Base-by-base conservation (phyloP, 2,113 vertebrate species). In the Notarius lentiginosus region DNA sequence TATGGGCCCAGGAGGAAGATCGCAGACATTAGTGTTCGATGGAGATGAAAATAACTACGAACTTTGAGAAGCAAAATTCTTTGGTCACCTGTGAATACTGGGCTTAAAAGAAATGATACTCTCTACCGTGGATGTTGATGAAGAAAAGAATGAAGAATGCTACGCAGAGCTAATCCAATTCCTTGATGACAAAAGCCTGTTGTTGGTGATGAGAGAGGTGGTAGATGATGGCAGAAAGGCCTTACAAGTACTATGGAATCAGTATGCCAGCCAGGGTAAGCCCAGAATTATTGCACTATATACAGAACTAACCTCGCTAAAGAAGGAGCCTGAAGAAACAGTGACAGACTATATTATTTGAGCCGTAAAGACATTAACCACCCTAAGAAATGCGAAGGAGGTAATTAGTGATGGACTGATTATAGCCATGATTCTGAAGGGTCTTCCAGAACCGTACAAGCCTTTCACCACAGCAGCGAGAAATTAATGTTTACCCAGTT, bases 291-390 rank as follows among this genome's bases (percentile, higher is more conserved):
- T 90, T 22, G 75, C 63, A 17, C 51, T 87, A 47, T 85, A 87
- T 18, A 89, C 86, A 9, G 84, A 84, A 60, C 49, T 88, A 34
- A 90, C 87, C 27, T 84, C 65, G 2, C n/a, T 84, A 7, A 58
- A 82, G 53, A 88, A 85, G 27, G 4, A 4, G 0, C 7, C n/a
- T 6, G 34, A 61, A 9, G 60, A 88, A 22, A 87, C 47, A 24
- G 51, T 87, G 0, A 90, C 84, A 10, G 81, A 90, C 18, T 90
- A 88, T 58, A 51, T 88, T 24, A 88, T 90, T 5, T 1, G 88
- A 30, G 85, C 85, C 22, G 85, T 87, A 22, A 87, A 65, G 0
- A 56, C 66, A 82, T 41, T 41, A 41, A 41, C 41, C 41, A 0
- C 41, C 41, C 41, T 41, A 51, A 87, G 60, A 83, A 72, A 70